Base-by-base conservation (phyloP, 1,140 invertebrate species). In the Drosophila chauvacae region DNA sequence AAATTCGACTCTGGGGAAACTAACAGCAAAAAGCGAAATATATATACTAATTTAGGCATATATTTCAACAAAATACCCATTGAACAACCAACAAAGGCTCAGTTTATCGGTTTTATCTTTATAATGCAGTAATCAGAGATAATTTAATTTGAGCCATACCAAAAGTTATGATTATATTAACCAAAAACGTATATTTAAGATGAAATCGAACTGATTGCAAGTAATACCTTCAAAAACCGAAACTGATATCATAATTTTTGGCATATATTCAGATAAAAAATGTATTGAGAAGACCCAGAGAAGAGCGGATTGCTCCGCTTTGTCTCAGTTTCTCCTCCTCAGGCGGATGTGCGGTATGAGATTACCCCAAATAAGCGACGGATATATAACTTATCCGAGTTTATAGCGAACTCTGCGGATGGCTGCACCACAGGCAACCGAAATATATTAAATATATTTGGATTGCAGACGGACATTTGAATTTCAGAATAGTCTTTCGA, bases 311-410 rank as follows among this genome's bases (percentile, higher is more conserved):
- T 56, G 53, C 53, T 56, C 35, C 20, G 53, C 53, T 39, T 56
- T 56, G 53, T 56, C 53, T 56, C 53, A 26, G 53, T 56, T 56
- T 56, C 53, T 26, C 35, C 53, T 23, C 62, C 53, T 23, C 62
- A 7, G n/a, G 66, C 66, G 66, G 66, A 70, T 68, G 23, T 70
- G 4, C 62, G 62, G 66, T 68, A 70, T 70, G 66, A 56, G 63
- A 70, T 70, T 70, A 70, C 66, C 66, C 63, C 66, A 70, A 70
- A 70, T 70, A 68, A n/a, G 47, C 76, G 61, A 75, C 84, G 84
- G 84, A 88, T 88, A 68, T 84, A 88, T 88, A 88, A 90, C 79
- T 88, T 90, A 88, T 78, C 58, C 77, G 39, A 66, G 69, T 87
- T 88, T 74, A 87, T 87, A 71, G 80, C 48, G 42, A 64, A 80